Percentiles rank a stretch among this genome's conserved stretches.
phyloP scores from a whole-genome alignment of 1,140 invertebrate species.

The Drosophila repletoides region DNA sequence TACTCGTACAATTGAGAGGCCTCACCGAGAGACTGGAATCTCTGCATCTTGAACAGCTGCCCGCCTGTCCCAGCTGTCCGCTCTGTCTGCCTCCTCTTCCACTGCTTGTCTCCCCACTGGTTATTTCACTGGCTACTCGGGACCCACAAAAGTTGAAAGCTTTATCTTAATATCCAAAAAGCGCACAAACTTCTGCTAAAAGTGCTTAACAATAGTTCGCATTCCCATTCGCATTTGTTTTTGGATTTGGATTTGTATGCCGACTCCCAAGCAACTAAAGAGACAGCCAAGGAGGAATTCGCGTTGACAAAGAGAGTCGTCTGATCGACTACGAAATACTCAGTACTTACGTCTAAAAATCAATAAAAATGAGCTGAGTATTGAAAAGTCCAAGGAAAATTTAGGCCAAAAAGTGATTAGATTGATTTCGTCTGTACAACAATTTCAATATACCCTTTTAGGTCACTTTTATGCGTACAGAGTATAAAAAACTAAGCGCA shows the following conservation, averaged over 20 bases:
- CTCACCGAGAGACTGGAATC: constrained; percentile 2
- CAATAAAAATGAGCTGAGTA: no score
- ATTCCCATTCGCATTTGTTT: constrained; percentile 7
- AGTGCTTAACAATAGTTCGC: constrained; percentile 64
- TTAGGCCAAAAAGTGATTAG: no score
- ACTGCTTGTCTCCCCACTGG: neutral
- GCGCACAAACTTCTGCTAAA: constrained; percentile 43
- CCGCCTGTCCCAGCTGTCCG: constrained; percentile 1
- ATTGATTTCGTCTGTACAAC: neutral
- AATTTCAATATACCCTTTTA: neutral
- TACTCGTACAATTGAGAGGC: constrained; percentile 46
- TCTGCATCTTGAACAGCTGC: constrained; percentile 25
- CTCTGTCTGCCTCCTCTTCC: neutral
- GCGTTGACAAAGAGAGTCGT: no score
- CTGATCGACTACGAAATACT: no score
- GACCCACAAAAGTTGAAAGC: constrained; percentile 44
- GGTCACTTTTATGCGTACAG: neutral
- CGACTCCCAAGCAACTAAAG: constrained; percentile 1
- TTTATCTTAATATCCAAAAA: constrained; percentile 57
- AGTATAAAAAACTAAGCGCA: constrained; percentile 38
- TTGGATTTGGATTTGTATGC: constrained; percentile 5
- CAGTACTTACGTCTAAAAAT: no score
- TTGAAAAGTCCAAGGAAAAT: neutral
- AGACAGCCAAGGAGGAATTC: neutral
- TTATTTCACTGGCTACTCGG: constrained; percentile 1